phyloP scores from a whole-genome alignment of 2,888 invertebrate species.

The Habroteleia sp. region DNA sequence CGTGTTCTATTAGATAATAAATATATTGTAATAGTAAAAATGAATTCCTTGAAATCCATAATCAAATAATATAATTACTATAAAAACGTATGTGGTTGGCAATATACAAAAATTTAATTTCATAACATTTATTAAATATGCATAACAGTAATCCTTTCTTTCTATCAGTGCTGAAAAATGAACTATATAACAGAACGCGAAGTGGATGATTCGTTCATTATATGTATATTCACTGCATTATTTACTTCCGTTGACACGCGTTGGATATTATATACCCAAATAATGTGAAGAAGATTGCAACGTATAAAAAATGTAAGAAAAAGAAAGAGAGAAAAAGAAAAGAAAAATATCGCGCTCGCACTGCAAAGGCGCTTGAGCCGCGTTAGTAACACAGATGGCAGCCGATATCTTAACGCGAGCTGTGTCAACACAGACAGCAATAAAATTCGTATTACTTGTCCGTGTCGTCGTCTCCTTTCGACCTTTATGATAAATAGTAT shows the following conservation, averaged over 20 bases:
- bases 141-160: no score
- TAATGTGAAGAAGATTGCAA: constrained; percentile 9
- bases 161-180: no score
- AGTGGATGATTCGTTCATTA: constrained; percentile 34
- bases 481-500: constrained; percentile 60
- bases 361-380: constrained; percentile 55
- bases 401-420: constrained; percentile 70
- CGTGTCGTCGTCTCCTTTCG: constrained; percentile 61
- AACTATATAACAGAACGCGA: no score
- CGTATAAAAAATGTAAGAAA: constrained; percentile 5
- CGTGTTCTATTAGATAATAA: no score
- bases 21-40: no score
- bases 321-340: neutral
- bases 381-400: constrained; percentile 69
- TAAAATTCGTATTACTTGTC: constrained; percentile 70
- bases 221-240: constrained; percentile 49
- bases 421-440: constrained; percentile 75
- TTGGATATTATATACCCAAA: constrained; percentile 30
- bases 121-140: no score
- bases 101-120: no score
- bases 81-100: no score
- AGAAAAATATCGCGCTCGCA: neutral
- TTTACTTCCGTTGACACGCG: constrained; percentile 48
- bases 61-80: no score
- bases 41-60: no score